Evolutionary conservation across 1,140 invertebrate genomes (phyloP).

Genomic region (Armadillidium nasatum): DNA sequence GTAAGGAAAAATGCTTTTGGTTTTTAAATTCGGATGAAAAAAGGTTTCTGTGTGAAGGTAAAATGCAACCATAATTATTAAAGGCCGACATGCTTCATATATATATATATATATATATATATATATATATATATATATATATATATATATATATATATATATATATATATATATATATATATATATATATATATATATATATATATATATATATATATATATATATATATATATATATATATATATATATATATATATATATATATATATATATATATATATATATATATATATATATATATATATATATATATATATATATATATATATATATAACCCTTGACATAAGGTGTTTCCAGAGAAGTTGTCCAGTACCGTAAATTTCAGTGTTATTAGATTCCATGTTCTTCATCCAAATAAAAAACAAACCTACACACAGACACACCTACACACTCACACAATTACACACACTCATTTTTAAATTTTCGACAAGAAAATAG

Average conservation of each 20-base stretch:
- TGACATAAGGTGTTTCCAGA: no score
- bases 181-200: constrained; percentile 19
- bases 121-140: constrained; percentile 18
- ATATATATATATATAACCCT: background rate
- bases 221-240: constrained; percentile 13
- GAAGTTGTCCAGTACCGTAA: no score
- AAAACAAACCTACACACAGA: no score
- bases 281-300: constrained; percentile 13
- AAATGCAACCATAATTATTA: no score
- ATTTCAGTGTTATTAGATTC: no score
- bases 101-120: constrained; percentile 19
- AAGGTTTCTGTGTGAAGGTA: no score
- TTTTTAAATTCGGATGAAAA: no score
- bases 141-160: constrained; percentile 19
- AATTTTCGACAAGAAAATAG: no score
- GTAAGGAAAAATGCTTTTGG: no score
- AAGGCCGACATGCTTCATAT: background rate
- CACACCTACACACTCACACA: no score
- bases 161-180: constrained; percentile 17
- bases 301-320: constrained; percentile 17
- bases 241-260: background rate
- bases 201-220: constrained; percentile 5
- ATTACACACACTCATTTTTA: no score
- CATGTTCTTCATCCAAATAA: no score
- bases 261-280: background rate